Conservation (phyloP, 2,888 invertebrate genomes). For the Rhingia rostrata region DNA sequence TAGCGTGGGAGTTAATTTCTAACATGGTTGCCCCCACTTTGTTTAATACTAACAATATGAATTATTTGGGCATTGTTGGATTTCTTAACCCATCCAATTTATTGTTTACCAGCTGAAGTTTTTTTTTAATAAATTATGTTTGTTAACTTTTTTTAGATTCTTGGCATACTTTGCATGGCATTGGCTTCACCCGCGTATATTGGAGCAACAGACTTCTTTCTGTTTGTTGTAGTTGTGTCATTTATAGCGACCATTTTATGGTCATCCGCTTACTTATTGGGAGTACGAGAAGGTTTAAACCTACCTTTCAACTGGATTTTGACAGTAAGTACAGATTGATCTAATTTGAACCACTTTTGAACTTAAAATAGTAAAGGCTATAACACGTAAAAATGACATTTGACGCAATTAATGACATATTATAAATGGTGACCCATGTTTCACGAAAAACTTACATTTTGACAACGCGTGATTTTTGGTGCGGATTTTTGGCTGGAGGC, state of each 20-base stretch:
- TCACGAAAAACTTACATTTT: too few relatives aligned
- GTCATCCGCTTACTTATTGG: conserved; percentile 91
- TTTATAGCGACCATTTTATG: conserved; percentile 93
- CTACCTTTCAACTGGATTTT: conserved; percentile 93
- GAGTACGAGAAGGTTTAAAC: conserved; percentile 90
- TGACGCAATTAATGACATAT: too few relatives aligned
- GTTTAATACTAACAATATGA: conserved; percentile 4
- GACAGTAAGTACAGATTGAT: conserved; percentile 85
- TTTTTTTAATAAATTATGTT: conserved; percentile 1
- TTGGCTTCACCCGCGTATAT: conserved; percentile 88
- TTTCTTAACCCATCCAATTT: conserved; percentile 11
- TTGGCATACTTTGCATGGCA: conserved; percentile 94
- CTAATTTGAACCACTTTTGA: neutral
- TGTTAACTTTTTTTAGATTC: conserved; percentile 87
- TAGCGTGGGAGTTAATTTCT: conserved; percentile 42
- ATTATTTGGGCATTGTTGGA: conserved; percentile 8
- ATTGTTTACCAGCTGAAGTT: neutral
- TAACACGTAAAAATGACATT: too few relatives aligned
- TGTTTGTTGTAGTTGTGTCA: conserved; percentile 91
- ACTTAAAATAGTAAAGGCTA: too few relatives aligned
- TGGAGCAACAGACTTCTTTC: conserved; percentile 90
- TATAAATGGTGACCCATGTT: too few relatives aligned
- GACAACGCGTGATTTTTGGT: too few relatives aligned
- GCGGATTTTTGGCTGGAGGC: too few relatives aligned
- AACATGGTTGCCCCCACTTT: conserved; percentile 50